Conservation (phyloP, 2,113 vertebrate genomes). For the Regulus satrapa region DNA sequence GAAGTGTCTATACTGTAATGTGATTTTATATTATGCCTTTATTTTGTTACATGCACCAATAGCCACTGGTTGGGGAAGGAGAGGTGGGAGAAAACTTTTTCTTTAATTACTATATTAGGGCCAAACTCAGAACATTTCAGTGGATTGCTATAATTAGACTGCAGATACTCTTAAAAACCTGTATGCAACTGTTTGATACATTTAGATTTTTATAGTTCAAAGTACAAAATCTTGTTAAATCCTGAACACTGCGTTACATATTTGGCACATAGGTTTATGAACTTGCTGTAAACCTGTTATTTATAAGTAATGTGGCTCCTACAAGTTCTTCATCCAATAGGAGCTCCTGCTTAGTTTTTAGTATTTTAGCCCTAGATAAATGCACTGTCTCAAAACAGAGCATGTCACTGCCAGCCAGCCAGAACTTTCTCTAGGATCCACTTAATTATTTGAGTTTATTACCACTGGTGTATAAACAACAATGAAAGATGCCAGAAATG, state of each 20-base stretch:
- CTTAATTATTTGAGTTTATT: not conserved
- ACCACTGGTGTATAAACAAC: not conserved
- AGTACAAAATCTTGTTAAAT: not conserved
- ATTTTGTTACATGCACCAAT: not conserved
- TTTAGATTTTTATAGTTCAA: not conserved
- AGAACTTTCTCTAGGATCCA: not conserved
- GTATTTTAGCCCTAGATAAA: not conserved
- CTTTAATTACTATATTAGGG: not conserved
- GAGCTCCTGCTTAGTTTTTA: not conserved
- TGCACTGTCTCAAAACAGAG: not conserved
- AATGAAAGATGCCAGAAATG: not conserved
- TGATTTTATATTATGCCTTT: not conserved
- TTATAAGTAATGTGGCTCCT: not conserved
- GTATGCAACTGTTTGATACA: not conserved
- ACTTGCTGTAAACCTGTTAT: not conserved
- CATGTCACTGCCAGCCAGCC: not conserved
- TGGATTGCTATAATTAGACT: not conserved
- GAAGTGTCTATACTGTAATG: not conserved
- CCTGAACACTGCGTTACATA: not conserved
- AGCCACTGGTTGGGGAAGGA: not conserved
- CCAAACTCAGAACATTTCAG: not conserved
- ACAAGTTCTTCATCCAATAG: not conserved
- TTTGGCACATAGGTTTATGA: conserved; percentile 6
- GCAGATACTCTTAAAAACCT: not conserved
- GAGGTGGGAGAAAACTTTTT: not conserved